phyloP scores from a whole-genome alignment of 2,797 vertebrate genomes.

The Sebastes melanostomus region DNA sequence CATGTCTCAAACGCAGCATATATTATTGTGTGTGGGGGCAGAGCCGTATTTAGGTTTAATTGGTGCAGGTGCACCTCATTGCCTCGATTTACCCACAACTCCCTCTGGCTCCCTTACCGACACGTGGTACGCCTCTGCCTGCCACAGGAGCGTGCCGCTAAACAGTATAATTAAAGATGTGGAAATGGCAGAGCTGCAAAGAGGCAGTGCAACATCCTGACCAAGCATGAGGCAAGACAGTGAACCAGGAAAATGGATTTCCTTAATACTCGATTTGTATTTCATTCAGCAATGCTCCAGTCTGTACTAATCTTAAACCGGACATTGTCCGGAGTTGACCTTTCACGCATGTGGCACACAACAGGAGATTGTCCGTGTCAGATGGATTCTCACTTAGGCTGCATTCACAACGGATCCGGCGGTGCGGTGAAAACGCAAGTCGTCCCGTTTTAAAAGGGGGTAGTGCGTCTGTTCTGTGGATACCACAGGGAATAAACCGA shows the following conservation, averaged over 20 bases:
- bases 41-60: conserved; percentile 12
- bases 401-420: rapidly evolving
- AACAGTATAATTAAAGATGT: conserved; percentile 13
- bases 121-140: background rate
- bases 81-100: background rate
- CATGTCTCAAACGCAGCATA: background rate
- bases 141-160: background rate
- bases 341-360: background rate
- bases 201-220: background rate
- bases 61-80: conserved; percentile 40
- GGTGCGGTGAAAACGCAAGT: no score
- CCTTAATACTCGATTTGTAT: background rate
- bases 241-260: background rate
- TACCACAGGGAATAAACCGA: rapidly evolving
- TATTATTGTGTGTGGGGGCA: background rate
- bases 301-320: rapidly evolving
- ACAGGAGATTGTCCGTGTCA: background rate
- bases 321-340: no score
- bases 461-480: no score
- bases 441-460: no score
- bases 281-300: background rate
- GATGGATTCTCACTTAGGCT: background rate
- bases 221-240: background rate
- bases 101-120: background rate
- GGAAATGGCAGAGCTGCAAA: background rate